Evolutionary conservation across 1,140 invertebrate genomes (phyloP), one percentile per base, ranked within the genome.

Genomic region (Drosophila guanche): DNA sequence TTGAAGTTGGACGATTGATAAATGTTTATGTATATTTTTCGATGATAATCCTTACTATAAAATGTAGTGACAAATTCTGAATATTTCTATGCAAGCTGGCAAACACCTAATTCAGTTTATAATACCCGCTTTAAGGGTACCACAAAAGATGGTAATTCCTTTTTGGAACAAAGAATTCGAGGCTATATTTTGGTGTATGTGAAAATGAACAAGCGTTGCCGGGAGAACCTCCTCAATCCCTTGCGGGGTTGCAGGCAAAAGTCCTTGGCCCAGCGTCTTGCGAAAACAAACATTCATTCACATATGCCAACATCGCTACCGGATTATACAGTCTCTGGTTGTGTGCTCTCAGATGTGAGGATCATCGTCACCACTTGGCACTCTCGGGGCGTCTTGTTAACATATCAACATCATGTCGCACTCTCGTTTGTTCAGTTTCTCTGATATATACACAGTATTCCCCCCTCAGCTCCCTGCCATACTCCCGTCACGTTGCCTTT

Each of bases 331-430:
- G 12, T 51, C 16, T 10, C 20, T 10, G 20, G 45, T 37, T 46
- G 27, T 50, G 14, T 46, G 5, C 23, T 20, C 22, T 27, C 33
- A 58, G 77, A 75, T 40, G 37, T 47, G 56, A 67, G 27, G 63
- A 70, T 78, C 75, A 59, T 60, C 76, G 62, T 72, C 68, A 80
- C 77, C 76, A 84, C 80, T 85, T 86, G 80, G 80, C 60, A 75
- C 77, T 78, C 78, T 88, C 71, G 71, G 75, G 75, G 79, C 86
- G 84, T 88, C 83, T 88, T 88, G 83, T 88, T 88, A 88, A 88
- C 83, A 88, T 88, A 89, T 88, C 83, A 88, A 88, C 84, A 88
- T 88, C 83, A 84, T 88, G 83, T 88, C 83, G 84, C 83, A 83
- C 79, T 83, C 77, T 77, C 72, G 66, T 57, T 58, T 72, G 54